Base-by-base conservation (phyloP, 2,113 vertebrate species). In the Pterocles burchelli region DNA sequence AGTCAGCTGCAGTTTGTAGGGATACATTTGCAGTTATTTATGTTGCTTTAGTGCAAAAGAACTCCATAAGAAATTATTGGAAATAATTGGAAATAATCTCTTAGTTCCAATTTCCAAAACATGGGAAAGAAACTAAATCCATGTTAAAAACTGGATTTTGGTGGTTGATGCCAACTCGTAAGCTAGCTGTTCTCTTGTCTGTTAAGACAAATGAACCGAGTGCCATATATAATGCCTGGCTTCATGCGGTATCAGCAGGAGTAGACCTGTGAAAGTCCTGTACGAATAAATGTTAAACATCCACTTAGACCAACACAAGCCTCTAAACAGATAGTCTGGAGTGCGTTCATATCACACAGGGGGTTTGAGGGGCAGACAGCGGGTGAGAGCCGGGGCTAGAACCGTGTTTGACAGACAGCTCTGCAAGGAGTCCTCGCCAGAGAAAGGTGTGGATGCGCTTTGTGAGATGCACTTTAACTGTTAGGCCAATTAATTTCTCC, bases 401-500 rank as follows among this genome's bases (percentile, higher is more conserved):
- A 17, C 71, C 72, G 1, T 8, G 0, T 38, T 71, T 90, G 85
- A 90, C 59, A 68, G 84, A 21, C 73, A 84, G 90, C 88, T 61
- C n/a, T 57, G 17, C 19, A 38, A 51, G 55, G 65, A 46, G 29
- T n/a, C 77, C 67, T 67, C 74, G 43, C 82, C 82, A 61, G 83
- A 45, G 61, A 61, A 68, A 70, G 70, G 51, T 43, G 80, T 61
- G 73, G 73, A 57, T 81, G 11, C 75, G 68, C 61, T 90, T 74
- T 51, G 85, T 2, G 0, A 91, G 83, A 81, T 75, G 57, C 65
- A 43, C 68, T 93, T 87, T 19, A 14, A 58, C 68, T 72, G 88
- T 84, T 6, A 87, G 76, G 62, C 92, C 90, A 95, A 95, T 96
- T 92, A 95, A 90, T 96, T 93, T 94, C 63, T 86, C 45, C 80